phyloP scores from a whole-genome alignment of 2,797 vertebrate genomes.

The Platalea minor region DNA sequence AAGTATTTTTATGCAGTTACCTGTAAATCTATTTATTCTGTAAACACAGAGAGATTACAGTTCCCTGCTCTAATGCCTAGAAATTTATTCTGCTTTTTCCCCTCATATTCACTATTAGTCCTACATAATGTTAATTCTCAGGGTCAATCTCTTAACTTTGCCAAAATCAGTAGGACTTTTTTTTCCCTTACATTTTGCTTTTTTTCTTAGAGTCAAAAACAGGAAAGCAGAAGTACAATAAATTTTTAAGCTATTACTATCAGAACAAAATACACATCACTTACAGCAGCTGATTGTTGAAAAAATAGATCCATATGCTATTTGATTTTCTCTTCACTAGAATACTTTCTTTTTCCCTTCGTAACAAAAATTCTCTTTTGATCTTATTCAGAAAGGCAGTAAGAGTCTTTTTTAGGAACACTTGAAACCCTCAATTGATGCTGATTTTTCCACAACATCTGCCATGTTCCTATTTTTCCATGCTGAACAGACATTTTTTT shows the following conservation, averaged over 20 bases:
- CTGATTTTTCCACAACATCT: slow-evolving; percentile 66
- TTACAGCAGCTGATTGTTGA: slow-evolving; percentile 5
- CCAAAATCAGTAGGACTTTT: neutral
- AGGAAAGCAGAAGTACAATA: neutral
- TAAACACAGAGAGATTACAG: neutral
- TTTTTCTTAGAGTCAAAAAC: neutral
- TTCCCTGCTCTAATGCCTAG: neutral
- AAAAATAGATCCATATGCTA: slow-evolving; percentile 6
- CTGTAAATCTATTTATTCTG: neutral
- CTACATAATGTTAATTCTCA: neutral
- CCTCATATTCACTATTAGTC: neutral
- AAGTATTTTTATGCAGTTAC: neutral
- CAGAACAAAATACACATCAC: neutral
- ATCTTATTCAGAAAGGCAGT: slow-evolving; percentile 35
- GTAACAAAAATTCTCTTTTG: slow-evolving; percentile 32
- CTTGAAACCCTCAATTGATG: slow-evolving; percentile 58
- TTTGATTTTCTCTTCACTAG: slow-evolving; percentile 18
- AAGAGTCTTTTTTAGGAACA: slow-evolving; percentile 50
- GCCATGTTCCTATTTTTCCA: slow-evolving; percentile 54
- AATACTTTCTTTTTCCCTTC: slow-evolving; percentile 19
- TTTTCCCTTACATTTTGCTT: neutral
- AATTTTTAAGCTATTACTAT: neutral
- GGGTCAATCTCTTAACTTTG: neutral
- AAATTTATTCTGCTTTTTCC: neutral
- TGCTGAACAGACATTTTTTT: slow-evolving; percentile 64